Evolutionary conservation across 2,797 vertebrate species (phyloP).

Genomic region (Amazona ochrocephala): DNA sequence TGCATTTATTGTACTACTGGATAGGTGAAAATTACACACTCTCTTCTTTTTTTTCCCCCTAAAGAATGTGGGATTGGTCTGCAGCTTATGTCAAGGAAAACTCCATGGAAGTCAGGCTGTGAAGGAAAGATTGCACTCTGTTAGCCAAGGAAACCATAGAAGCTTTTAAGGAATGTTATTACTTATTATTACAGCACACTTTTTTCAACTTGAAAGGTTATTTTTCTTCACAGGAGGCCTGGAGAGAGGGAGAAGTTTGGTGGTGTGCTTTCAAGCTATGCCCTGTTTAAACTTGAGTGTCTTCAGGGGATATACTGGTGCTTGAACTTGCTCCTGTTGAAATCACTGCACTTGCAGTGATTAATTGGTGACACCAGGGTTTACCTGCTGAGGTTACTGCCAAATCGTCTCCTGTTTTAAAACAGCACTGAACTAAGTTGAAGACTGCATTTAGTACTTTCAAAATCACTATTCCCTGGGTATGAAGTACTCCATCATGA

Average conservation of each 20-base stretch:
- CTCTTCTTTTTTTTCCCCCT: fast-evolving
- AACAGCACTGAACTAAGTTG: background rate
- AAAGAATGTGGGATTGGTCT: background rate
- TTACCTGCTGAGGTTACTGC: conserved; percentile 21
- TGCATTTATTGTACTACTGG: background rate
- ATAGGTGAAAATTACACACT: background rate
- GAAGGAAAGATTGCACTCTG: background rate
- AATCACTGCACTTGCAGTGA: background rate
- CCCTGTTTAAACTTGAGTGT: conserved; percentile 50
- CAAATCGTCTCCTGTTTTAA: background rate
- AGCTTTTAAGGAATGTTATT: conserved; percentile 21
- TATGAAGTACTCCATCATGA: background rate
- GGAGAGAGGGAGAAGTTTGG: background rate
- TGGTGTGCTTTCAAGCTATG: background rate
- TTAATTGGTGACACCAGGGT: background rate
- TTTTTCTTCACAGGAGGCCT: conserved; percentile 1
- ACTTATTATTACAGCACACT: background rate
- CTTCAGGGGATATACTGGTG: conserved; percentile 30
- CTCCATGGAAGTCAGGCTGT: background rate
- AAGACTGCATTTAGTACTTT: background rate
- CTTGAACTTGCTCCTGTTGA: conserved; percentile 52
- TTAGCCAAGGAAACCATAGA: background rate
- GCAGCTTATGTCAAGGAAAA: background rate
- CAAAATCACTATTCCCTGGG: background rate
- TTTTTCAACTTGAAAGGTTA: background rate